These are phyloP conservation scores for Gobio gobio DNA, from an alignment of 2,113 vertebrate species.

Conservation along the genomic window DNA sequence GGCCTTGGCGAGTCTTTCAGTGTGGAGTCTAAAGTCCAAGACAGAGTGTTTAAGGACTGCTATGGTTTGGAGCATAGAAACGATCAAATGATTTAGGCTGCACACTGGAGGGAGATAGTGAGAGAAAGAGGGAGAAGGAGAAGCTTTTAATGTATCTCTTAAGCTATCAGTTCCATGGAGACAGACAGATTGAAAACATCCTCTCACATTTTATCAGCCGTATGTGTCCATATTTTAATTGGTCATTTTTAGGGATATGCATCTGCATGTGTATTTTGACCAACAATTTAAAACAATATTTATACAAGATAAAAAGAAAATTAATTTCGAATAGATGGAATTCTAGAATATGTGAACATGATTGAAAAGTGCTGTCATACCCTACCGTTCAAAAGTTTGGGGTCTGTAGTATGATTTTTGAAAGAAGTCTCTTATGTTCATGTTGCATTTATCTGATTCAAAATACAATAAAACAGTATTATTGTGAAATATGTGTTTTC, in stretches of 20 bases:
- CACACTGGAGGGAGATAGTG: not conserved
- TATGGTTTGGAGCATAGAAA: conserved; percentile 27
- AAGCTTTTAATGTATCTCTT: conserved; percentile 23
- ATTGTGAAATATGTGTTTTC: not conserved
- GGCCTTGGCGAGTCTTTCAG: conserved; percentile 12
- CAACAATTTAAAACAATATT: not conserved
- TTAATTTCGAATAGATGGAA: not conserved
- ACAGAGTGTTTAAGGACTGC: conserved; percentile 4
- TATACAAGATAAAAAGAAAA: not conserved
- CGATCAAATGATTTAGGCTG: conserved; percentile 27
- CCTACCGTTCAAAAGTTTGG: not conserved
- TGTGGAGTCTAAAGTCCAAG: conserved; percentile 26
- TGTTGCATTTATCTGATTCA: not conserved
- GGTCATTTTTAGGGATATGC: not conserved
- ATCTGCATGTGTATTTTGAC: not conserved
- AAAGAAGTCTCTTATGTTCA: not conserved
- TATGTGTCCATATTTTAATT: not conserved
- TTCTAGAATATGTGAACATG: not conserved
- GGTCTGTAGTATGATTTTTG: not conserved
- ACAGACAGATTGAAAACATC: conserved; percentile 29
- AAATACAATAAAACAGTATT: not conserved
- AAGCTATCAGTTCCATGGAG: conserved; percentile 2
- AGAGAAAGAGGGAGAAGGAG: not conserved
- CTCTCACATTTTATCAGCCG: not conserved
- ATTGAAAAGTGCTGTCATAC: not conserved